Conservation (phyloP, 2,888 invertebrate species). For the Drosophila longiperda region DNA sequence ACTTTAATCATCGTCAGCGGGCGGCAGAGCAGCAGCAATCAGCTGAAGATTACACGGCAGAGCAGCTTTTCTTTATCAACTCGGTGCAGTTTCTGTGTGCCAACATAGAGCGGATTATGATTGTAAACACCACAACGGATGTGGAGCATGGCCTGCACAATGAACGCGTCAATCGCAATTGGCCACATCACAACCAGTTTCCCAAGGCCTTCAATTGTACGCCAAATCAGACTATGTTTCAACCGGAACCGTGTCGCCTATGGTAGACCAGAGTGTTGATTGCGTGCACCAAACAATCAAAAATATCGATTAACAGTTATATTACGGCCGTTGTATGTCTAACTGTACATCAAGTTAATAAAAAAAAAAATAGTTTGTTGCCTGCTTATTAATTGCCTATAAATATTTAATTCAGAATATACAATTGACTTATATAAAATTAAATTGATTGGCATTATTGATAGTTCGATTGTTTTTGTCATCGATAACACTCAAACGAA, state of each 20-base stretch:
- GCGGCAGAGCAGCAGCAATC: background rate
- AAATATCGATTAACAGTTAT: constrained; percentile 41
- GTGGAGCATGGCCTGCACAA: constrained; percentile 75
- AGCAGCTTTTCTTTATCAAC: constrained; percentile 75
- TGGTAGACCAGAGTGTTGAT: constrained; percentile 56
- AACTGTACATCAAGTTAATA: constrained; percentile 4
- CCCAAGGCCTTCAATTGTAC: constrained; percentile 65
- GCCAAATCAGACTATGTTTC: constrained; percentile 62
- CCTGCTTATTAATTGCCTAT: background rate
- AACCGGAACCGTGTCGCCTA: constrained; percentile 60
- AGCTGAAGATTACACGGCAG: constrained; percentile 11
- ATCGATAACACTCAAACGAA: too few species aligned
- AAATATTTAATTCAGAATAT: background rate
- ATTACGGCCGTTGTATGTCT: background rate
- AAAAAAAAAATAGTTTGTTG: background rate
- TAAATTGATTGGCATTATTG: background rate
- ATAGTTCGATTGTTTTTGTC: background rate
- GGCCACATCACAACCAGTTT: constrained; percentile 74
- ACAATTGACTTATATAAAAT: background rate
- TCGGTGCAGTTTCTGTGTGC: constrained; percentile 79
- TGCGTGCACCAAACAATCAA: constrained; percentile 34
- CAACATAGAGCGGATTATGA: constrained; percentile 62
- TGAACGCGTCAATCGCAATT: constrained; percentile 74
- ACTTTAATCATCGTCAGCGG: constrained; percentile 42
- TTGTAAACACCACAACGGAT: constrained; percentile 40